Evolutionary conservation across 2,888 invertebrate genomes (phyloP).

Genomic region (Lymantria monacha): DNA sequence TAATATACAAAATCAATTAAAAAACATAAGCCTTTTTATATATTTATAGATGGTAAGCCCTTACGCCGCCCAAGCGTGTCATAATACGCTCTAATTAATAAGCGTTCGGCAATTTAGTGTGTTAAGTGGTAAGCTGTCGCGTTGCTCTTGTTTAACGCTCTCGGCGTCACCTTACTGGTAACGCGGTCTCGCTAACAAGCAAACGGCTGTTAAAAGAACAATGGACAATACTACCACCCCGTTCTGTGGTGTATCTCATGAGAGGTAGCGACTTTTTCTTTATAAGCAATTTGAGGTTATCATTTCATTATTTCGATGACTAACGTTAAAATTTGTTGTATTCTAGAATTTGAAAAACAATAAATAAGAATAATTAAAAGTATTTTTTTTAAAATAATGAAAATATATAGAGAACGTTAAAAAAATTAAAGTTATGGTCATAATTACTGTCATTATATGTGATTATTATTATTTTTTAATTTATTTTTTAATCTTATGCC

Average conservation of each 20-base stretch:
- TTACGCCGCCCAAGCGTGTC: conserved; percentile 5
- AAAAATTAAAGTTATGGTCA: too few species aligned
- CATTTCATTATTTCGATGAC: too few species aligned
- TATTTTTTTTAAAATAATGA: too few species aligned
- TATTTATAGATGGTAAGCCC: background rate
- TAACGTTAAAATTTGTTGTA: too few species aligned
- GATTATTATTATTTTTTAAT: too few species aligned
- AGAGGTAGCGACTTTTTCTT: conserved; percentile 13
- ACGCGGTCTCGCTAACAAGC: conserved; percentile 65
- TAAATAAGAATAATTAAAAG: too few species aligned
- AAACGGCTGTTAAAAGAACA: conserved; percentile 77
- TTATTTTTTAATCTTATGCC: too few species aligned
- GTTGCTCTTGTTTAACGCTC: conserved; percentile 43
- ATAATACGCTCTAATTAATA: conserved; percentile 23
- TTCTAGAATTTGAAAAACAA: too few species aligned
- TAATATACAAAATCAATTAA: background rate
- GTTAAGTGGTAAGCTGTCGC: conserved; percentile 33
- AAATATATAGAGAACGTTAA: too few species aligned
- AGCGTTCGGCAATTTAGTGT: conserved; percentile 30
- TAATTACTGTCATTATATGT: too few species aligned
- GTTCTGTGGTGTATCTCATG: conserved; percentile 1
- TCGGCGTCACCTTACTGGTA: conserved; percentile 51
- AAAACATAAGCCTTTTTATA: background rate
- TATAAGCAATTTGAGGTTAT: background rate
- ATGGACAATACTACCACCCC: conserved; percentile 65